Base-by-base conservation (phyloP, 2,888 invertebrate genomes). In the Drosophila maculinotata region DNA sequence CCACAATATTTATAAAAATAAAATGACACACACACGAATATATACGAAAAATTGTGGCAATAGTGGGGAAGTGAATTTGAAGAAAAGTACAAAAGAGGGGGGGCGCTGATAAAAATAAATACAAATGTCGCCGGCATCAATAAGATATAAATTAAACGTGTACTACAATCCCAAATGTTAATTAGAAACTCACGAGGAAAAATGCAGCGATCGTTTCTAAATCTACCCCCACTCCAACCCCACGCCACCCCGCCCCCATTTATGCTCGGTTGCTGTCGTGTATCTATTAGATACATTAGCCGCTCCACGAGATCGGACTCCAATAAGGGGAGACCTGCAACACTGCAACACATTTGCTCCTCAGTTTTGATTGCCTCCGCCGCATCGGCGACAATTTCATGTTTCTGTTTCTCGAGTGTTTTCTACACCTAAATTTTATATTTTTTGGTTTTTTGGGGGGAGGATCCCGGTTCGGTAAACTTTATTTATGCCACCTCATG, bases 241-340 rank as follows among this genome's bases (percentile, higher is more conserved):
- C 5, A 31, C 35, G n/a, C 0, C 7, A 3, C 10, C 33, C 4
- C 9, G 20, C 17, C n/a, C 12, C 15, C 3, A 28, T 54, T 41
- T 62, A 58, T 79, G 83, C 80, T 71, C 47, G 49, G 82, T 82
- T 80, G 84, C 78, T 75, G 87, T 83, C 87, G 68, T 88, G 88
- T 83, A 83, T 86, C 88, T 83, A 83, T 88, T 88, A 83, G 88
- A 80, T 80, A 77, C 82, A 82, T 87, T 87, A 82, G 82, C 87
- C 69, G 69, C 76, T 57, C 62, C 79, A 69, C 85, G 65, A 57
- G 59, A 69, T 63, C 79, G 41, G 31, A 23, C 38, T 23, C 36
- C 30, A 33, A 53, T 28, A 8, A 33, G 14, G 14, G 28, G 10
- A 30, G 17, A 30, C 17, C 17, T 30, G 17, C n/a, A 17, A 20